Conservation (phyloP, 2,888 invertebrate species). For the Drosophila ustulata region DNA sequence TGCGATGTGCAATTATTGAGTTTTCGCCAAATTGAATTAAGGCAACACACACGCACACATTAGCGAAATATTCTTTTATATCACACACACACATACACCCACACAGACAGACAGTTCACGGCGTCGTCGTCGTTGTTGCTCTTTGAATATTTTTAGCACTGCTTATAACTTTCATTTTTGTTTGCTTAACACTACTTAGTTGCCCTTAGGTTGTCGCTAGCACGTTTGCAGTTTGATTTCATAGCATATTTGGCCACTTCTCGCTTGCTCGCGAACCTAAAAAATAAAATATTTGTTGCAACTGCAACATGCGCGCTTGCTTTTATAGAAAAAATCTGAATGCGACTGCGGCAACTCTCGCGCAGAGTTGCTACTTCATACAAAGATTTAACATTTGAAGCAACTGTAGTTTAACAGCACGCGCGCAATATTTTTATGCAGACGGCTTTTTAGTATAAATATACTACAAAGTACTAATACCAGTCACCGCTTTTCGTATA, state of each 20-base stretch:
- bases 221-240: neutral
- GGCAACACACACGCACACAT: conserved; percentile 13
- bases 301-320: conserved; percentile 30
- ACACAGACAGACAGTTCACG: conserved; percentile 31
- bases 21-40: conserved; percentile 55
- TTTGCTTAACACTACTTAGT: conserved; percentile 10
- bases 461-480: neutral
- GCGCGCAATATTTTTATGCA: neutral
- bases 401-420: conserved; percentile 6
- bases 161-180: conserved; percentile 45
- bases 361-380: conserved; percentile 6
- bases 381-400: conserved; percentile 5
- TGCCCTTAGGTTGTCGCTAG: conserved; percentile 1
- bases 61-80: conserved; percentile 38
- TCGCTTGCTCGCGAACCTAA: conserved; percentile 17
- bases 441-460: neutral
- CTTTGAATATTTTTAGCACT: conserved; percentile 51
- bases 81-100: conserved; percentile 19
- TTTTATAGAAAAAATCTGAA: conserved; percentile 29
- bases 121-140: conserved; percentile 41
- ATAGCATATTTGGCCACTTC: conserved; percentile 13
- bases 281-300: conserved; percentile 26
- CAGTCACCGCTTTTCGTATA: neutral
- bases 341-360: conserved; percentile 19
- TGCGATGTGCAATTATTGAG: conserved; percentile 53